Evolutionary conservation across 1,140 invertebrate species (phyloP), one percentile per base, ranked within the genome.

Genomic region (Scaptomyza hsui): DNA sequence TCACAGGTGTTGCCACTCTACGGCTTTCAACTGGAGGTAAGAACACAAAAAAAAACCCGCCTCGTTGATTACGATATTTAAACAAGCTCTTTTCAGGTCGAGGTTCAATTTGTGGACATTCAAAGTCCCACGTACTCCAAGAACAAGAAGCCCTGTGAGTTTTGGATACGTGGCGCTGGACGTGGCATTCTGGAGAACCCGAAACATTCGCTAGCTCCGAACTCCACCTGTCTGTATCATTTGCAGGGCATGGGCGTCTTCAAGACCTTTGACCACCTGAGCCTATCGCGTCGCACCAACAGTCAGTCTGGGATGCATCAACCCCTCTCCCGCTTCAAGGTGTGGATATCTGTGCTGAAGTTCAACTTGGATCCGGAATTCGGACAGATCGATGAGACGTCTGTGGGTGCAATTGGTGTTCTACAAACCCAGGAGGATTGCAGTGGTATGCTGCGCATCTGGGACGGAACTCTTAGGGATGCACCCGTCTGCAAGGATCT

Each of bases 331-430:
- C 93, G 95, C 61, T 97, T 96, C 82, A 93, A 95, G 65, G 95
- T 97, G 0, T 97, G 96, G 97, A 93, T 97, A 63, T 97, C 96
- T 1, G 95, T 97, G 48, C 92, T 97, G 51, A 97, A 97, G 92
- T 97, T 97, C 91, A 95, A 97, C 92, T 64, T 91, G 55, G 85
- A 90, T 60, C 91, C 89, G 5, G 85, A 89, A 29, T 91, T 91
- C n/a, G 90, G 89, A 0, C 71, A 82, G 12, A 80, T 90, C 4
- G 85, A 91, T 75, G 95, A 96, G 74, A 86, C 81, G 0, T 91
- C 92, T 13, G 93, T 92, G 26, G 89, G 89, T 0, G 89, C 93
- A 12, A 93, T 92, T 51, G 89, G 89, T 4, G 91, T 93, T 48
- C 93, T 94, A 85, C 92, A 93, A 68, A 92, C 93, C 60, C 90